A percentile compares a stretch with the other conserved stretches of the same genome.
Conservation (phyloP, 2,113 vertebrate genomes). For the Aldabrachelys gigantea region DNA sequence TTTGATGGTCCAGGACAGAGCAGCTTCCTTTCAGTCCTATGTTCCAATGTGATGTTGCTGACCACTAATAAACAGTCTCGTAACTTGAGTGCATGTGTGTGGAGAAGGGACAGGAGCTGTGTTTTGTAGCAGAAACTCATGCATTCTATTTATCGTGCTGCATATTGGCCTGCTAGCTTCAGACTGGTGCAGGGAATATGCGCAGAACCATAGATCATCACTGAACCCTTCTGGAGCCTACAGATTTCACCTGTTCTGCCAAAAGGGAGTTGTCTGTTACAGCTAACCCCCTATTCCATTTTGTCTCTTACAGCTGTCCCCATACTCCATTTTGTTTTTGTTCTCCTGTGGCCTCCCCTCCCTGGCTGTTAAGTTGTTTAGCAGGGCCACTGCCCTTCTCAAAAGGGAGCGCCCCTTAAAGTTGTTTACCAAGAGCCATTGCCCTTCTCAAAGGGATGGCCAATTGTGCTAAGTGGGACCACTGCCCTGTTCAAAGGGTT, state of each 20-base stretch:
- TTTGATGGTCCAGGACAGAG: neutral
- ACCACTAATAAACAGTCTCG: neutral
- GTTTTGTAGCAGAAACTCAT: neutral
- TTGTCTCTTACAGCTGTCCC: no score
- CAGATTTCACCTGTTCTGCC: constrained; percentile 53
- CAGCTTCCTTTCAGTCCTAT: neutral
- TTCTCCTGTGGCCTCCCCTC: no score
- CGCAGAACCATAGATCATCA: constrained; percentile 47
- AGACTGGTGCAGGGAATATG: constrained; percentile 4
- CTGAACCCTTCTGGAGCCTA: constrained; percentile 47
- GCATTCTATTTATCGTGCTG: constrained; percentile 17
- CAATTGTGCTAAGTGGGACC: no score
- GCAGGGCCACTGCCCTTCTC: no score
- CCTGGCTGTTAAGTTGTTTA: no score
- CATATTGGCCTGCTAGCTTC: constrained; percentile 22
- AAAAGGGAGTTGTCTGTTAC: constrained; percentile 37
- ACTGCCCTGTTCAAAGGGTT: no score
- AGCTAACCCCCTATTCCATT: no score
- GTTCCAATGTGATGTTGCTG: neutral
- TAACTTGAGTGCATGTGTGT: neutral
- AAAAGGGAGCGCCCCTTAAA: no score
- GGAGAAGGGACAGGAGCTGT: neutral
- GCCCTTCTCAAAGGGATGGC: no score
- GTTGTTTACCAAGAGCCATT: no score
- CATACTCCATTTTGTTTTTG: no score